Evolutionary conservation across 2,888 invertebrate species (phyloP).

Genomic region (Adela reaumurella): DNA sequence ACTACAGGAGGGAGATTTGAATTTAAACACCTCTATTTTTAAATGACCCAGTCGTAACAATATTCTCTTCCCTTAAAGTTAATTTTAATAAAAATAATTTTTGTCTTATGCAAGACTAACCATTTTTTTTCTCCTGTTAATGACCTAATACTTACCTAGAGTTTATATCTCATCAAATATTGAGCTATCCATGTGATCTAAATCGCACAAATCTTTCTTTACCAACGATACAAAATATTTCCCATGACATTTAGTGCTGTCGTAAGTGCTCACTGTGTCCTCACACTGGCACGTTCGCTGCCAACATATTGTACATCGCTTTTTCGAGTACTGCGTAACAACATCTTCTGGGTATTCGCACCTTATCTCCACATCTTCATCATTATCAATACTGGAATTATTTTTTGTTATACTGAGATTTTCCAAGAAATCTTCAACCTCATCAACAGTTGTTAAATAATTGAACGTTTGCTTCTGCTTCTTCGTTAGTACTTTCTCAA

Average conservation of each 20-base stretch:
- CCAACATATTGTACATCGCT: conserved; percentile 38
- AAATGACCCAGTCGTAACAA: too few relatives aligned
- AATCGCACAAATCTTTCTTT: conserved; percentile 24
- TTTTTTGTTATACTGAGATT: conserved; percentile 52
- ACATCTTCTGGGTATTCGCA: conserved; percentile 40
- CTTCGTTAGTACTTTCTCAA: conserved; percentile 75
- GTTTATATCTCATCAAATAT: conserved; percentile 26
- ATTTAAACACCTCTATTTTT: too few relatives aligned
- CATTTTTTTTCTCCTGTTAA: too few relatives aligned
- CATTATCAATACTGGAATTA: conserved; percentile 19
- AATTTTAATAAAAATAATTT: too few relatives aligned
- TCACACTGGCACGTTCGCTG: conserved; percentile 36
- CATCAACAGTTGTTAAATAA: conserved; percentile 62
- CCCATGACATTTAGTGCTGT: conserved; percentile 23
- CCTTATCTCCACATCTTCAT: conserved; percentile 21
- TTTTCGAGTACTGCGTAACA: conserved; percentile 31
- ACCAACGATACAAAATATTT: conserved; percentile 34
- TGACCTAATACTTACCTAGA: too few relatives aligned
- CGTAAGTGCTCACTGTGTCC: conserved; percentile 30
- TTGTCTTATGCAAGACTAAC: too few relatives aligned
- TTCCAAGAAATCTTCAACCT: conserved; percentile 68
- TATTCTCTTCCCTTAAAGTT: too few relatives aligned
- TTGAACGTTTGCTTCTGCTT: conserved; percentile 76
- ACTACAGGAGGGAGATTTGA: too few relatives aligned
- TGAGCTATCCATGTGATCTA: conserved; percentile 38